Evolutionary conservation across 2,888 invertebrate species (phyloP), one percentile per base, ranked within the genome.

Genomic region (Rhyacophila evoluta): DNA sequence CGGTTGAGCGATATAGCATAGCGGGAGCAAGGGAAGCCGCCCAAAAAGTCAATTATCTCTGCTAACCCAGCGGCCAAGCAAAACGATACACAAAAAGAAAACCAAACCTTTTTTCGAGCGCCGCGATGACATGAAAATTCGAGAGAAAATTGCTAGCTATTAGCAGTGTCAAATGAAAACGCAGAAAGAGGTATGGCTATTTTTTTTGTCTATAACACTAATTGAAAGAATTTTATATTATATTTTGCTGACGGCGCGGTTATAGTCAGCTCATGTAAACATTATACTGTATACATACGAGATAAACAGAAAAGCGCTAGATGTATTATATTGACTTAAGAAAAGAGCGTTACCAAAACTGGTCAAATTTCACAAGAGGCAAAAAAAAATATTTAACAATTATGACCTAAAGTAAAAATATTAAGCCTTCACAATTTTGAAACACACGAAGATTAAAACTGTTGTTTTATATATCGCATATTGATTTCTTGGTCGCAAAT

Each of bases 31-130:
- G 68, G 37, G 33, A 27, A 67, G 75, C 19, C 67, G 72, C 67
- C 68, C 29, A 33, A 67, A 75, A 75, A 36, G 75, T 75, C 75
- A 75, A 75, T 75, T 75, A 75, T 75, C 68, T 68, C 55, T 67
- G 33, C 29, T 41, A 28, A 41, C 39, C 74, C 74, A 41, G 41
- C 68, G 37, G 33, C 55, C 67, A 36, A 68, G 75, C 67, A 67
- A 68, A 68, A 33, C 33, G 67, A 33, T 19, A 67, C 75, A 68
- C 36, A 75, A 75, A 67, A 36, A 68, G 67, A 75, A 67, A 37
- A 11, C 28, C 29, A 19, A 68, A 25, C 68, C 33, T 68, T 75
- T 75, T 38, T 39, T 55, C 6, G 15, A 55, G 19, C 55, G 67
- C 10, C 27, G 75, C 68, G 68, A 75, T 68, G 55, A 75, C 68